phyloP scores from a whole-genome alignment of 2,113 vertebrate genomes.

The Uropsilus gracilis region DNA sequence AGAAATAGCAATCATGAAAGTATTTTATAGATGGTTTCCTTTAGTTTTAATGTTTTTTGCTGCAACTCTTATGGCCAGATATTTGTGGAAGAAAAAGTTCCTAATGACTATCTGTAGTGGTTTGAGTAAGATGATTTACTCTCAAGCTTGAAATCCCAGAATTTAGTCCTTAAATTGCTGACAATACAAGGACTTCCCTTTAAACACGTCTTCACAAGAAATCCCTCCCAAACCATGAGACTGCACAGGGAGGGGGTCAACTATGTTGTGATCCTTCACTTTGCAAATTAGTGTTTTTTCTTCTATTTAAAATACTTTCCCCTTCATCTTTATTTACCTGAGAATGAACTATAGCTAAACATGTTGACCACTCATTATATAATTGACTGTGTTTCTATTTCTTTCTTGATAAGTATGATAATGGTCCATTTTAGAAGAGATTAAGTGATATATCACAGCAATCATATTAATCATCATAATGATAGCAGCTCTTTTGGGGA shows the following conservation, averaged over 20 bases:
- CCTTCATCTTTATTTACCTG: neutral
- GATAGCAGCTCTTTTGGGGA: neutral
- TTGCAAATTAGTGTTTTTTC: neutral
- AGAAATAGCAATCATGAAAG: neutral
- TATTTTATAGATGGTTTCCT: neutral
- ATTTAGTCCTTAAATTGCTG: neutral
- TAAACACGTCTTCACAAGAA: rapidly evolving
- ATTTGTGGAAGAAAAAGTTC: neutral
- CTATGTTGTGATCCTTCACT: neutral
- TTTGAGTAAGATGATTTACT: neutral
- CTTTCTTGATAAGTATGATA: neutral
- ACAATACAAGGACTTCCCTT: neutral
- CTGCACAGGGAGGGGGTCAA: rapidly evolving
- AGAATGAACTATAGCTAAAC: neutral
- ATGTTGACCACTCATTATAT: too few relatives aligned
- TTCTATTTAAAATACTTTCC: neutral
- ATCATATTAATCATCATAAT: neutral
- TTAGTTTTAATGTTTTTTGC: neutral
- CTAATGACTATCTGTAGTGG: neutral
- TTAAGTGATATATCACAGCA: neutral
- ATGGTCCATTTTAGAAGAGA: neutral
- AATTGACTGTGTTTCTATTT: neutral
- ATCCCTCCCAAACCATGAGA: rapidly evolving
- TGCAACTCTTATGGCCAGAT: neutral
- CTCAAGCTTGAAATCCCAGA: neutral